Evolutionary conservation across 2,113 vertebrate species (phyloP), one percentile per base, ranked within the genome.

Genomic region (Nannobrachium achirus): DNA sequence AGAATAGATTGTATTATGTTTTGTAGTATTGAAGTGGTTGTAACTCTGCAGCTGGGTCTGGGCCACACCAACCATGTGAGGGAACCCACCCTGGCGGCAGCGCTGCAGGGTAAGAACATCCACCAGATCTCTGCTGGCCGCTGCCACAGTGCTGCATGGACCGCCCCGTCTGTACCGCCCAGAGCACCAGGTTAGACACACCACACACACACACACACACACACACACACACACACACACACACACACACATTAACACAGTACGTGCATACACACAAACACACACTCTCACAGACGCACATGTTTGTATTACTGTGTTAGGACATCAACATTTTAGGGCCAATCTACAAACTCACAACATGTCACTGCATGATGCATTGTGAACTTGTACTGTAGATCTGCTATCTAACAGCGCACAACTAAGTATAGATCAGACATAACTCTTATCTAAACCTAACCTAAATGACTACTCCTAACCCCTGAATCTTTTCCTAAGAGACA

Each of bases 81-180:
- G 53, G 93, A 94, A 7, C 93, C 93, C 0, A 88, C 91, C 0
- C 76, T 93, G 66, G 88, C 82, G 39, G 82, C 89, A 0, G 69
- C 56, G 46, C 87, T 94, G 49, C 91, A 93, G 75, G 91, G 82
- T 0, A 94, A 92, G 51, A 90, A 90, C 79, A 86, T 94, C 73
- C 77, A 87, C 66, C 93, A 94, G 86, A 92, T 94, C 65, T 93
- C 92, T 1, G 93, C 92, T 0, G 93, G 93, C 42, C 92, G 93
- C 50, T 94, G 93, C 77, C 93, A 94, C 83, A 93, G 91, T 0
- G 88, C 93, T 0, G 93, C 92, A 0, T 94, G 93, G 93, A 93
- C 93, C 0, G 92, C 92, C 1, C 91, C 92, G 0, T 86, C 78
- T 9, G 80, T 84, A 10, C 84, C 91, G 0, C 84, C 90, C 4